phyloP scores from a whole-genome alignment of 2,113 vertebrate species.

The Phyllostomus discolor region DNA sequence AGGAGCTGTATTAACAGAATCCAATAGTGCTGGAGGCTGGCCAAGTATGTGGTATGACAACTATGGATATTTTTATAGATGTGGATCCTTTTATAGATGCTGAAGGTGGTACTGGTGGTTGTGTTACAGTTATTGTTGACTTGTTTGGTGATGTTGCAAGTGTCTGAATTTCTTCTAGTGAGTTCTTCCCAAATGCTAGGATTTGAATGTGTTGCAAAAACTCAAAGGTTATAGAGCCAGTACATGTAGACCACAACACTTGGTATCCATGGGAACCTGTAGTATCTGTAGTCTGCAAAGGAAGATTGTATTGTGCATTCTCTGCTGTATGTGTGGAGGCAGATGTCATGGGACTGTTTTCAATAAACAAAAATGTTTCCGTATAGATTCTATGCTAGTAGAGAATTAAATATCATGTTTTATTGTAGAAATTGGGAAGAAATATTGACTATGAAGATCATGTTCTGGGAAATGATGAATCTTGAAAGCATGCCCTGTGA shows the following conservation, averaged over 20 bases:
- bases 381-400: not conserved
- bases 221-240: not conserved
- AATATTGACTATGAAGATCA: not conserved
- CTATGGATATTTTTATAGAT: conserved; percentile 32
- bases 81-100: conserved; percentile 35
- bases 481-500: not conserved
- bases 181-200: not conserved
- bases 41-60: not conserved
- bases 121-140: not conserved
- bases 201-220: conserved; percentile 8
- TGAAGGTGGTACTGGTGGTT: not conserved
- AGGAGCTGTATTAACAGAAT: not conserved
- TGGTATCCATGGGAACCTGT: not conserved
- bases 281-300: not conserved
- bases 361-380: not conserved
- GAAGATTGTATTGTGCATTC: not conserved
- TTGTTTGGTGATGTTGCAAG: not conserved
- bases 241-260: not conserved
- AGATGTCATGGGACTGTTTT: not conserved
- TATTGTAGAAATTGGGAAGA: not conserved
- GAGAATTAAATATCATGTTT: not conserved
- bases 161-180: conserved; percentile 20
- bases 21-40: not conserved
- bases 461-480: not conserved
- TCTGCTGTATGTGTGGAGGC: not conserved